Evolutionary conservation across 1,140 invertebrate genomes (phyloP).

Genomic region (Calycopis cecrops): DNA sequence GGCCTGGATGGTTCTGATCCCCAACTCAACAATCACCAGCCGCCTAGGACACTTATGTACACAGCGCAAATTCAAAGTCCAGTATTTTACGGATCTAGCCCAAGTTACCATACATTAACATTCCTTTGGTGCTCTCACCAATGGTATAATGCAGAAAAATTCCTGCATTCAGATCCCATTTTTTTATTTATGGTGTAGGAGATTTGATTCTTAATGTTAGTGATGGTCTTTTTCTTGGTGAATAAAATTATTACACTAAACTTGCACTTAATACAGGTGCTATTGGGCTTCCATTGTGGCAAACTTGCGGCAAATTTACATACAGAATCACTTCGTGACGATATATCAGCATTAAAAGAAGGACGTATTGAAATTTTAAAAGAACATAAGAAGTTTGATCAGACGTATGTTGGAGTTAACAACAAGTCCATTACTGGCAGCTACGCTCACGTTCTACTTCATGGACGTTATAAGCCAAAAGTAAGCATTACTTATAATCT

Average conservation of each 20-base stretch:
- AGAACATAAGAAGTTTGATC: constrained; percentile 31
- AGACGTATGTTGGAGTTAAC: constrained; percentile 42
- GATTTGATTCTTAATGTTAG: neutral
- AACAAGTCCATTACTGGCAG: constrained; percentile 38
- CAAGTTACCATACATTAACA: too few species aligned
- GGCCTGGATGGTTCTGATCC: too few species aligned
- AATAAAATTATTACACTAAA: constrained; percentile 22
- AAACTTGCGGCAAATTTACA: constrained; percentile 33
- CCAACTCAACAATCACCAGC: too few species aligned
- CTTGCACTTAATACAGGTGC: constrained; percentile 36
- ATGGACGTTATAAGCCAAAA: constrained; percentile 34
- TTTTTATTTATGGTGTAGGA: too few species aligned
- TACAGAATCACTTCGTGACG: constrained; percentile 26
- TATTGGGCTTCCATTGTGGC: constrained; percentile 36
- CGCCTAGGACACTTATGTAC: too few species aligned
- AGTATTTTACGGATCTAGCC: too few species aligned
- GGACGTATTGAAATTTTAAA: constrained; percentile 39
- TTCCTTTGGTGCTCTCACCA: too few species aligned
- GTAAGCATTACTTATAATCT: neutral
- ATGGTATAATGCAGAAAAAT: too few species aligned
- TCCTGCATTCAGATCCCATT: too few species aligned
- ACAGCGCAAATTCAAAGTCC: too few species aligned
- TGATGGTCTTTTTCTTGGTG: neutral
- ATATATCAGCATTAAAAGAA: constrained; percentile 36
- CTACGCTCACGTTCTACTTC: constrained; percentile 42